Percentiles rank a stretch among this genome's conserved stretches.
Evolutionary conservation across 2,113 vertebrate species (phyloP).

Genomic region (Tonatia bakeri): DNA sequence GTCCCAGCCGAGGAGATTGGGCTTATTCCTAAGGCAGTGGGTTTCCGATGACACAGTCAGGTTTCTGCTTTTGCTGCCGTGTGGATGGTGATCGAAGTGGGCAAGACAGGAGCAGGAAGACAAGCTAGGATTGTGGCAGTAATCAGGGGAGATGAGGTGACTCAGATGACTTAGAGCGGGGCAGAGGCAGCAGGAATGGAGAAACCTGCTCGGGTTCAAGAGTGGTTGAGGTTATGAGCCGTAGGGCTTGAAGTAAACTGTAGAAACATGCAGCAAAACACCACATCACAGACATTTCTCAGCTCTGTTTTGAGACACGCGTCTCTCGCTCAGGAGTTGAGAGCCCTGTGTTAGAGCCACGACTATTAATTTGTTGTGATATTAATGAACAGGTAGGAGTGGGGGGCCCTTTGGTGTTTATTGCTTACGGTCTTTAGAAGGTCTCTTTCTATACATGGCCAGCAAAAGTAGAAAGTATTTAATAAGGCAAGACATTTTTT

Average conservation of each 20-base stretch:
- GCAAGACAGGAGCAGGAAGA: not conserved
- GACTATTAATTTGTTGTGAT: not conserved
- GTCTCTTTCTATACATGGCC: not conserved
- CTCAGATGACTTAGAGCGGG: not conserved
- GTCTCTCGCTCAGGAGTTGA: not conserved
- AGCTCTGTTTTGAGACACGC: not conserved
- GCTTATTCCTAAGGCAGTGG: not conserved
- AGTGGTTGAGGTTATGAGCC: not conserved
- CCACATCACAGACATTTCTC: not conserved
- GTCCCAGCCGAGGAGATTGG: not conserved
- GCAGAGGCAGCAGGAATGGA: not conserved
- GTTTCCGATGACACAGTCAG: slow-evolving; percentile 26
- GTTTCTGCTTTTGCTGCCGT: not conserved
- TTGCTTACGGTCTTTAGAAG: not conserved
- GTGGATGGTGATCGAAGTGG: slow-evolving; percentile 18
- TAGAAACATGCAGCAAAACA: not conserved
- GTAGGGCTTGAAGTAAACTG: not conserved
- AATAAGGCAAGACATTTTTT: not conserved
- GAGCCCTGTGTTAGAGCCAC: not conserved
- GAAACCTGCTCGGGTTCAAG: not conserved
- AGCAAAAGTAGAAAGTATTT: not conserved
- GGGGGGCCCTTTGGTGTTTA: not conserved
- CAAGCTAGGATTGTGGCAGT: not conserved
- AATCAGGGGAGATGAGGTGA: not conserved
- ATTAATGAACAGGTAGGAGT: not conserved